Evolutionary conservation across 2,113 vertebrate genomes (phyloP), one percentile per base, ranked within the genome.

Genomic region (Pteruthius melanotis): DNA sequence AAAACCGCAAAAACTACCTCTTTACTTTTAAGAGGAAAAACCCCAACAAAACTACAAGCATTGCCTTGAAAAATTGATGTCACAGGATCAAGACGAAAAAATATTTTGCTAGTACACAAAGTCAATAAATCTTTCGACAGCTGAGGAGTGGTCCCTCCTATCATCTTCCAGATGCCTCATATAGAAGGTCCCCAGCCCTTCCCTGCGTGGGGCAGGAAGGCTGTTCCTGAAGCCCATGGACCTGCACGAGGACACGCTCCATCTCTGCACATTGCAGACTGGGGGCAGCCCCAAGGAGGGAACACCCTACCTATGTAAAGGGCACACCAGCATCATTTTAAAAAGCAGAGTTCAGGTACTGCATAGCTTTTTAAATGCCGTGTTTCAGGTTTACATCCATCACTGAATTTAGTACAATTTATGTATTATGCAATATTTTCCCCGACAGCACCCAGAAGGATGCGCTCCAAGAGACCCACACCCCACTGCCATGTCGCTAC

Each of bases 231-330:
- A 87, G 31, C 70, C 40, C 65, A 40, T 0, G 1, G 44, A 77
- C 13, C 24, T 35, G 24, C 1, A 1, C 18, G 61, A 54, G 30
- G 66, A 27, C 54, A 61, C 1, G 0, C 16, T 95, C 44, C 1
- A 8, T 23, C 70, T 59, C 83, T 16, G 53, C 49, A 45, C 44
- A 18, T 44, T 1, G 0, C n/a, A 45, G 44, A 65, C 30, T 3
- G 27, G 37, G 2, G 28, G 50, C 53, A 60, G 44, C 49, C 50
- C 5, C 61, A 40, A 35, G 52, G 9, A 89, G 39, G n/a, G 31
- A 74, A 72, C 86, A 53, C 17, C 28, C 39, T 47, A 72, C 11
- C 15, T 13, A 54, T 21, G 54, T 33, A n/a, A 70, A 30, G 28
- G 53, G 40, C 61, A 69, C 75, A 60, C 45, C 16, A 35, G 27